Conservation (phyloP, 2,888 invertebrate genomes). For the Perizoma affinitatum region DNA sequence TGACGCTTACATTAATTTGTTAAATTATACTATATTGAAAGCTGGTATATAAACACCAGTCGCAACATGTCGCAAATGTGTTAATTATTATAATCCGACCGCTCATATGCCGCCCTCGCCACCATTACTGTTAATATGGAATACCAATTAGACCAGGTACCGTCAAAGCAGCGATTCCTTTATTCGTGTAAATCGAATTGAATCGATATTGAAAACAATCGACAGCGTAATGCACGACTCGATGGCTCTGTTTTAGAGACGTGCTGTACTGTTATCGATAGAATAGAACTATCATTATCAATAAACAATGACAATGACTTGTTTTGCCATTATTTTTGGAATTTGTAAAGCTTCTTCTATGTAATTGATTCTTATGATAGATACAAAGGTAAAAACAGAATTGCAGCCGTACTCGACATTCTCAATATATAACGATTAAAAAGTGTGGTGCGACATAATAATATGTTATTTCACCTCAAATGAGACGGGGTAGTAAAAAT, state of each 20-base stretch:
- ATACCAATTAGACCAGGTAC: slow-evolving; percentile 63
- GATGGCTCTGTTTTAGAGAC: slow-evolving; percentile 51
- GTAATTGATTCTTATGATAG: too few relatives aligned
- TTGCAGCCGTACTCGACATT: too few relatives aligned
- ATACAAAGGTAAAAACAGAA: too few relatives aligned
- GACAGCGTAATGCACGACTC: slow-evolving; percentile 78
- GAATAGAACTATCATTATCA: too few relatives aligned
- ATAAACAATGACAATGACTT: too few relatives aligned
- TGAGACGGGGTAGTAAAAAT: too few relatives aligned
- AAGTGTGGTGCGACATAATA: too few relatives aligned
- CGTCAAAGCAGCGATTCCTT: slow-evolving; percentile 75
- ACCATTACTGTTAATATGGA: slow-evolving; percentile 47
- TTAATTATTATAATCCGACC: slow-evolving; percentile 70
- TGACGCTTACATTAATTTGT: too few relatives aligned
- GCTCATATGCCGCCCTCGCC: slow-evolving; percentile 64
- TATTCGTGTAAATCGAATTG: slow-evolving; percentile 81
- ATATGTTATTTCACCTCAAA: too few relatives aligned
- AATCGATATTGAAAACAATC: slow-evolving; percentile 82
- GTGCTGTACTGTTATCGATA: slow-evolving; percentile 36
- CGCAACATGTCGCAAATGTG: slow-evolving; percentile 43
- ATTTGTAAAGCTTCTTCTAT: too few relatives aligned
- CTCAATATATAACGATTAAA: too few relatives aligned
- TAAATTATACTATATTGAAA: background rate
- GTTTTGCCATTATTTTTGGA: too few relatives aligned
- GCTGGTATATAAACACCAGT: background rate